A percentile compares a stretch with the other conserved stretches of the same genome.
These are phyloP conservation scores for Strigamia maritima DNA, from an alignment of 2,888 invertebrate species.

Conservation along the genomic window DNA sequence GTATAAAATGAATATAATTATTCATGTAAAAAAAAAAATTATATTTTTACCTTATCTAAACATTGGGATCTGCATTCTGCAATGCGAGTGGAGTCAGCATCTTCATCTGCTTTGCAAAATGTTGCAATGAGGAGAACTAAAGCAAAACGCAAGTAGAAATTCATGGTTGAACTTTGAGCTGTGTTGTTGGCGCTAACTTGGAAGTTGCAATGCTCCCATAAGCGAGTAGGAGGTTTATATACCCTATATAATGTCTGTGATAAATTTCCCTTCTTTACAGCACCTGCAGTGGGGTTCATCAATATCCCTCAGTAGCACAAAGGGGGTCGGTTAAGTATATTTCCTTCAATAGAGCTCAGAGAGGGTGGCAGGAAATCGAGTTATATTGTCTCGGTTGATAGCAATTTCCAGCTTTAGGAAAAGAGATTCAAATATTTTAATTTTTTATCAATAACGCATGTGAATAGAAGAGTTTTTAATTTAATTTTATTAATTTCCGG, in stretches of 20 bases:
- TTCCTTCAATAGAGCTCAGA: background rate
- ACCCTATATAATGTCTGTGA: background rate
- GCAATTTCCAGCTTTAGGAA: too few relatives aligned
- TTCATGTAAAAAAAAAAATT: background rate
- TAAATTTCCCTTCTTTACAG: background rate
- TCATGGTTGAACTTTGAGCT: background rate
- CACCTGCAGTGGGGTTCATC: background rate
- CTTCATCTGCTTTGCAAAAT: background rate
- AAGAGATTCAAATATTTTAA: too few relatives aligned
- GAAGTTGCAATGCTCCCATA: background rate
- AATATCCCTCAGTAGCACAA: background rate
- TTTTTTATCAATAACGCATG: too few relatives aligned
- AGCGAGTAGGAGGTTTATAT: background rate
- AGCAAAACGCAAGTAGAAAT: background rate
- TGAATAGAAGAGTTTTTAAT: too few relatives aligned
- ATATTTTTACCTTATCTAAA: conserved; percentile 2
- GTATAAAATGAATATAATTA: background rate
- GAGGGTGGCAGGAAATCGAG: too few relatives aligned
- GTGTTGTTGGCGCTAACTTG: background rate
- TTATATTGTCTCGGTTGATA: too few relatives aligned
- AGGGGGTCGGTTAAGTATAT: background rate
- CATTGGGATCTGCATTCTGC: conserved; percentile 7
- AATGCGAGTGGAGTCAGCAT: background rate
- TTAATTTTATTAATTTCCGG: too few relatives aligned
- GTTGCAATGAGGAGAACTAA: background rate